Conservation (phyloP, 2,888 invertebrate species). For the Ditula angustiorana region DNA sequence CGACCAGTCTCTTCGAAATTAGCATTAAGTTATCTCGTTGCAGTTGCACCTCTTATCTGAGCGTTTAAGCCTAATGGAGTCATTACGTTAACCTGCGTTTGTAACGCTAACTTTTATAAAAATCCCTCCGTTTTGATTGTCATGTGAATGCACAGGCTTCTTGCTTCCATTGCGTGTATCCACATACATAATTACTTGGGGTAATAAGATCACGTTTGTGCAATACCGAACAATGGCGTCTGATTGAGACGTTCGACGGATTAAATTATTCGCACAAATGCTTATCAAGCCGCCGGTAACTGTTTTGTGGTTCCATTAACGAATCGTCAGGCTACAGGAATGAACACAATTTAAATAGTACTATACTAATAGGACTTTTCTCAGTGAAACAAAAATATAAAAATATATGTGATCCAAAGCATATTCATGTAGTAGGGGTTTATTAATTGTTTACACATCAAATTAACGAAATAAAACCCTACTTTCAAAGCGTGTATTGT, state of each 20-base stretch:
- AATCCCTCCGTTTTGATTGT: conserved; percentile 64
- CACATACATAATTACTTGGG: conserved; percentile 52
- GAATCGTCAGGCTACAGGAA: neutral
- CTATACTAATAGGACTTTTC: too few species aligned
- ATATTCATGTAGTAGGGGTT: too few species aligned
- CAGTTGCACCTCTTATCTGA: neutral
- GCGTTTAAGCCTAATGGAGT: neutral
- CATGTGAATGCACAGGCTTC: conserved; percentile 57
- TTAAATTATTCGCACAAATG: conserved; percentile 8
- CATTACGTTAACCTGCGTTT: neutral
- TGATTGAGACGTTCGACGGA: conserved; percentile 37
- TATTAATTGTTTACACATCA: too few species aligned
- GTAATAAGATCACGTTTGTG: conserved; percentile 42
- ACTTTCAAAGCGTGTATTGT: too few species aligned
- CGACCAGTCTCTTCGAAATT: too few species aligned
- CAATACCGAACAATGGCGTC: conserved; percentile 32
- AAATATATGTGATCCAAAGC: too few species aligned
- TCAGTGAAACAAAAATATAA: too few species aligned
- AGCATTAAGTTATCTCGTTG: neutral
- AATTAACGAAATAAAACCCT: too few species aligned
- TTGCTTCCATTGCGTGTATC: conserved; percentile 42
- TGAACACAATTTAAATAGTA: too few species aligned
- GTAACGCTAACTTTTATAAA: conserved; percentile 45
- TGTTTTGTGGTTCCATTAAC: neutral
- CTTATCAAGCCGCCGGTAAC: neutral